Conservation (phyloP, 2,888 invertebrate species). For the Flabesymbios commensalis region DNA sequence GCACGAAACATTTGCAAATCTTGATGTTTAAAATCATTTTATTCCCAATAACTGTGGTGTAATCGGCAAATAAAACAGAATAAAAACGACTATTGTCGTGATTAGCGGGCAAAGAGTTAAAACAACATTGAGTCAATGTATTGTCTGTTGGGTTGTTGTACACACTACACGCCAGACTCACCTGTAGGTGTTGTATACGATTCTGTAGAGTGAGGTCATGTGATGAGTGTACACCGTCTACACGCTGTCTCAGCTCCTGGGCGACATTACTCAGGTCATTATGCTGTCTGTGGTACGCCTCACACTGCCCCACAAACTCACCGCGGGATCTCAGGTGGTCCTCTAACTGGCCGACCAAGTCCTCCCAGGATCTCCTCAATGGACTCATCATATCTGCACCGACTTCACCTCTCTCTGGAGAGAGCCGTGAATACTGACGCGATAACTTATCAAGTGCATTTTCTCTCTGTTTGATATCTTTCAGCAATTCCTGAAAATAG, state of each 20-base stretch:
- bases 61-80: too few relatives aligned
- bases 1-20: too few relatives aligned
- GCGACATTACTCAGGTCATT: background rate
- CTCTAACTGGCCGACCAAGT: background rate
- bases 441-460: constrained; percentile 7
- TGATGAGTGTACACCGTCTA: background rate
- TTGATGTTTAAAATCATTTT: too few relatives aligned
- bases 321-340: constrained; percentile 1
- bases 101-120: too few relatives aligned
- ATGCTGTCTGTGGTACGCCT: background rate
- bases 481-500: constrained; percentile 2
- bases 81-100: too few relatives aligned
- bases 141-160: too few relatives aligned
- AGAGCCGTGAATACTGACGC: background rate
- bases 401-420: background rate
- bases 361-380: constrained; percentile 3
- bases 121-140: too few relatives aligned
- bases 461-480: background rate
- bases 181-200: constrained; percentile 6
- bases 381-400: constrained; percentile 3
- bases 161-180: too few relatives aligned
- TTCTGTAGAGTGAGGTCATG: constrained; percentile 3
- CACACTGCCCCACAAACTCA: background rate
- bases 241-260: background rate
- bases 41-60: too few relatives aligned